Percentiles rank a stretch among this genome's conserved stretches.
phyloP scores from a whole-genome alignment of 2,113 vertebrate genomes.

The Ondatra zibethicus region DNA sequence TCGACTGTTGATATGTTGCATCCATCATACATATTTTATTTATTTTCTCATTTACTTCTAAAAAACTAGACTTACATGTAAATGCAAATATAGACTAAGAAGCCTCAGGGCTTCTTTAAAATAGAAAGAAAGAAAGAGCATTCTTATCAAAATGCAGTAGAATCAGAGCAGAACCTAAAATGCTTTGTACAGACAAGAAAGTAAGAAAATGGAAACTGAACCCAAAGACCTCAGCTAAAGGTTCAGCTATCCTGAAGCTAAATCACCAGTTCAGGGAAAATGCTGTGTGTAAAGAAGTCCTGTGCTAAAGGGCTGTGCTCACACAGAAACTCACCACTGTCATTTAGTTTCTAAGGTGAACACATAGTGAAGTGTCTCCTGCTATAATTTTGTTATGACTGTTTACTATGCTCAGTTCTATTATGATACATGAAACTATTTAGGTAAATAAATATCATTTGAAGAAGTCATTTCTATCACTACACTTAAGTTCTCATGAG shows the following conservation, averaged over 20 bases:
- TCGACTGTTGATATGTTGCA: slow-evolving; percentile 1
- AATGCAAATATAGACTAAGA: slow-evolving; percentile 57
- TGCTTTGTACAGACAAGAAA: background rate
- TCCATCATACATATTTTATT: slow-evolving; percentile 67
- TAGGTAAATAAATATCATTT: slow-evolving; percentile 17
- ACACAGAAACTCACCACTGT: background rate
- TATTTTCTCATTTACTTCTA: slow-evolving; percentile 78
- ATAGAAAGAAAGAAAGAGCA: slow-evolving; percentile 72
- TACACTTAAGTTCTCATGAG: slow-evolving; percentile 12
- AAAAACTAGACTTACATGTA: slow-evolving; percentile 69
- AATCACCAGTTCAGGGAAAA: background rate
- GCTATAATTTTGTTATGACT: background rate
- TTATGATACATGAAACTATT: slow-evolving; percentile 11
- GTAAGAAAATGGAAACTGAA: background rate
- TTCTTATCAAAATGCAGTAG: slow-evolving; percentile 62
- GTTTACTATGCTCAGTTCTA: background rate
- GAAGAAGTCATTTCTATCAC: background rate
- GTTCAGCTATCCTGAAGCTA: background rate
- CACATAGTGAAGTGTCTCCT: background rate
- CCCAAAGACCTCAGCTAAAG: background rate
- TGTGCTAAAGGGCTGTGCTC: too few species aligned
- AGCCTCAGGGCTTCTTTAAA: slow-evolving; percentile 66
- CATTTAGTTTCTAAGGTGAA: background rate
- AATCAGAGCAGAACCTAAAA: slow-evolving; percentile 32
- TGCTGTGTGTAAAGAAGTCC: background rate